Base-by-base conservation (phyloP, 2,888 invertebrate genomes). In the Chymomyza procnemis region DNA sequence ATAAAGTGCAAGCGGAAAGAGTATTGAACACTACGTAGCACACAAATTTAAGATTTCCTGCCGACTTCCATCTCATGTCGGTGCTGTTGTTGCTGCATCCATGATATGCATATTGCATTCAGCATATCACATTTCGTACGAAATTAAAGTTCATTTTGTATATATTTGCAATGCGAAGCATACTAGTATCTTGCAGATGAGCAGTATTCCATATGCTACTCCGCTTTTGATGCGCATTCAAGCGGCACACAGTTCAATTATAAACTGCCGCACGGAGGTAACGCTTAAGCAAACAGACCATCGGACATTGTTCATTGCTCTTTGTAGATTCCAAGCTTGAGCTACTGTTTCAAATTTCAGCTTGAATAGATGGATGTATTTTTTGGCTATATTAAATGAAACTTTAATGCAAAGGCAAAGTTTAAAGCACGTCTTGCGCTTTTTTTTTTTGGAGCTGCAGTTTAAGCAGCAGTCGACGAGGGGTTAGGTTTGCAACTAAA, bases 61-160 rank as follows among this genome's bases (percentile, higher is more conserved):
- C 59, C 64, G 41, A 9, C 50, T 16, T 50, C 21, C 41, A 22
- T 14, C 22, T 4, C 21, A 14, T 65, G 61, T 1, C 19, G 9
- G 8, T 69, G 34, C 16, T 41, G 62, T n/a, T 61, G 22, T 21
- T 57, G 22, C 48, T 71, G 60, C 66, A 5, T 41, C 34, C 34
- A 41, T 54, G 59, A 58, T 61, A 48, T 73, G 60, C 75, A 69
- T 65, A 68, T 55, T 80, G 80, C 69, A 71, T 76, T 70, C 34
- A 41, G 34, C 2, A 41, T 41, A 41, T 41, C 34, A 41, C 34
- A 12, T 70, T 62, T 74, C 60, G 63, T 56, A 69, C 56, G 64
- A 79, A 86, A 84, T 86, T 84, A 71, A 78, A 73, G 85, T 78
- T 71, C 71, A 73, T 81, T 84, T 73, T 81, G 82, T 80, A 16